Percentiles rank a stretch among this genome's conserved stretches.
phyloP scores from a whole-genome alignment of 2,113 vertebrate species.

The Nothocercus nigrocapillus region DNA sequence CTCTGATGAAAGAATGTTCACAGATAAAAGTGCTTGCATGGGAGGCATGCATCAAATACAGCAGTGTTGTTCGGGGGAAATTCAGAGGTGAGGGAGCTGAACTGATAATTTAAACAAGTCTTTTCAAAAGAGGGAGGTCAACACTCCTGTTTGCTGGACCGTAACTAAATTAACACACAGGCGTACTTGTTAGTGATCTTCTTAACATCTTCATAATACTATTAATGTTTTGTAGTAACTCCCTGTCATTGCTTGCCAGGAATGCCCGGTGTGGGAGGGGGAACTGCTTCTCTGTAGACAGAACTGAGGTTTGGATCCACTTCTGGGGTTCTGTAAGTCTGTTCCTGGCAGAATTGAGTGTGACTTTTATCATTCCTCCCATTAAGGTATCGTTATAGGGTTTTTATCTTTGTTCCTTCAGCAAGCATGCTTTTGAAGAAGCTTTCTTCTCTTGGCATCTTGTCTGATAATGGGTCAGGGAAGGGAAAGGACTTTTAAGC shows the following conservation, averaged over 20 bases:
- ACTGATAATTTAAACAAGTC: not conserved
- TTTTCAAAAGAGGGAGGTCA: not conserved
- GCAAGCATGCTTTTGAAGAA: slow-evolving; percentile 70
- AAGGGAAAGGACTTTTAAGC: slow-evolving; percentile 10
- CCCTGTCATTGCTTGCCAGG: slow-evolving; percentile 35
- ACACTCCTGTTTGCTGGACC: not conserved
- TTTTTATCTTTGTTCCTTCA: slow-evolving; percentile 74
- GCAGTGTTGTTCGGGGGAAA: not conserved
- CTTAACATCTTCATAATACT: not conserved
- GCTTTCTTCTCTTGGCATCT: slow-evolving; percentile 57
- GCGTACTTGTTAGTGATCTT: not conserved
- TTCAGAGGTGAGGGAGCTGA: not conserved
- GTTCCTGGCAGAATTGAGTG: slow-evolving; percentile 68
- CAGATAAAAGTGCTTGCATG: not conserved
- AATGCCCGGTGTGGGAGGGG: slow-evolving; percentile 13
- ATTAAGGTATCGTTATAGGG: slow-evolving; percentile 73
- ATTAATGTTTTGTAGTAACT: slow-evolving; percentile 49
- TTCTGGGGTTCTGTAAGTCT: slow-evolving; percentile 65
- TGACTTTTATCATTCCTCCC: slow-evolving; percentile 68
- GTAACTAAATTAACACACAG: not conserved
- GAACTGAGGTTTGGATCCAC: slow-evolving; percentile 49
- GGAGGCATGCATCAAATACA: not conserved
- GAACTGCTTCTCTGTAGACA: slow-evolving; percentile 46
- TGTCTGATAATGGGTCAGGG: slow-evolving; percentile 56
- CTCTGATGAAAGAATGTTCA: not conserved